Evolutionary conservation across 2,888 invertebrate species (phyloP), one percentile per base, ranked within the genome.

Genomic region (Teleiodes luculella): DNA sequence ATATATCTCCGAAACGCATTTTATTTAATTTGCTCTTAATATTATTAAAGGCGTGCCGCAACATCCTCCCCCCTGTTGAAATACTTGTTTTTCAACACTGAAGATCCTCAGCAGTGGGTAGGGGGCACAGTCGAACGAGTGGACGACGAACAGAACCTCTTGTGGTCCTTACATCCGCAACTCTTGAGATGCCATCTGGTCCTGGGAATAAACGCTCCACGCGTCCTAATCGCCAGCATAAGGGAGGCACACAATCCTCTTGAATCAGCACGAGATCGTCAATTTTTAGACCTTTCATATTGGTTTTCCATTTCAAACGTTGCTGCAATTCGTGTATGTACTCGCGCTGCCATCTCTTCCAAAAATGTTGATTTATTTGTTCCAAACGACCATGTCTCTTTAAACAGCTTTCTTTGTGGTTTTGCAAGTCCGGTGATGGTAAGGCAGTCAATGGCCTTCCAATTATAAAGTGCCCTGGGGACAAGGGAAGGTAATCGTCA

Each of bases 401-500:
- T 7, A 43, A 11, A 3, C 20, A 18, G 24, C 24, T 43, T 4
- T n/a, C 24, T 8, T n/a, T n/a, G 7, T 24, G 13, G 3, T 43
- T 2, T 7, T 20, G 10, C 16, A 20, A 11, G 2, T 6, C 8
- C 7, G 43, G 43, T 5, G 43, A 8, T 7, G 57, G 58, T 11
- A 61, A 16, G 1, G 57, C 48, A 8, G 57, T 58, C 0, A 61
- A 48, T 8, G 63, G 54, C 4, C 63, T 53, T 2, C 63, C 61
- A 30, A 66, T 53, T 0, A 63, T n/a, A 46, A 63, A 63, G 53
- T 63, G 62, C 1, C 61, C 61, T 0, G 63, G 63, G 0, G 62
- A 63, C 0, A 65, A 43, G 0, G 60, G 56, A 1, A 50, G 51
- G 3, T 41, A 51, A 31, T 64, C 60, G 11, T 16, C 50, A 10